Conservation (phyloP, 2,113 vertebrate genomes). For the Halcyon malimbica region DNA sequence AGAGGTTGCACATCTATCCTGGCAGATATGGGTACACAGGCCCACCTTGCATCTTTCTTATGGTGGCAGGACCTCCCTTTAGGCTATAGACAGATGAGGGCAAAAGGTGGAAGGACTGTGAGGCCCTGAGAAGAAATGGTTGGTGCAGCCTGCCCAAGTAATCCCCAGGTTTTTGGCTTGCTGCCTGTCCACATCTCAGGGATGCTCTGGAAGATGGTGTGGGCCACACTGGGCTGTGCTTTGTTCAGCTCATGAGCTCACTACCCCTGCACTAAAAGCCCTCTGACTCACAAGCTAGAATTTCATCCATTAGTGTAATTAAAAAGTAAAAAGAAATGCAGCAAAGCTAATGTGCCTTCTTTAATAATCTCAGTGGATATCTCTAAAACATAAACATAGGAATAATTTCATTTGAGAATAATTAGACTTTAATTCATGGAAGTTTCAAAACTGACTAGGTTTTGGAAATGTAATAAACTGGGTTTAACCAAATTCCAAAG, state of each 20-base stretch:
- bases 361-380: background rate
- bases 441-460: background rate
- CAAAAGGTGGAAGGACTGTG: background rate
- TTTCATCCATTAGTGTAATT: conserved; percentile 20
- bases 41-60: accelerated
- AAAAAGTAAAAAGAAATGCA: background rate
- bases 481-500: conserved; percentile 1
- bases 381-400: background rate
- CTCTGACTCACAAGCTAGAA: background rate
- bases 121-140: background rate
- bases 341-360: background rate
- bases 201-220: background rate
- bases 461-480: background rate
- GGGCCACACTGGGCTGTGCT: background rate
- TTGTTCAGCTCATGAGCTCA: conserved; percentile 9
- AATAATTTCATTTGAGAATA: conserved; percentile 11
- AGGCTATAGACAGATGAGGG: background rate
- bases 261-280: background rate
- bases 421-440: background rate
- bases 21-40: background rate
- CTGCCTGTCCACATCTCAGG: background rate
- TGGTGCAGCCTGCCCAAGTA: background rate
- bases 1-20: background rate
- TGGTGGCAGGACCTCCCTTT: background rate
- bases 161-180: background rate